Conservation (phyloP, 2,888 invertebrate genomes). For the Eilema griseolum region DNA sequence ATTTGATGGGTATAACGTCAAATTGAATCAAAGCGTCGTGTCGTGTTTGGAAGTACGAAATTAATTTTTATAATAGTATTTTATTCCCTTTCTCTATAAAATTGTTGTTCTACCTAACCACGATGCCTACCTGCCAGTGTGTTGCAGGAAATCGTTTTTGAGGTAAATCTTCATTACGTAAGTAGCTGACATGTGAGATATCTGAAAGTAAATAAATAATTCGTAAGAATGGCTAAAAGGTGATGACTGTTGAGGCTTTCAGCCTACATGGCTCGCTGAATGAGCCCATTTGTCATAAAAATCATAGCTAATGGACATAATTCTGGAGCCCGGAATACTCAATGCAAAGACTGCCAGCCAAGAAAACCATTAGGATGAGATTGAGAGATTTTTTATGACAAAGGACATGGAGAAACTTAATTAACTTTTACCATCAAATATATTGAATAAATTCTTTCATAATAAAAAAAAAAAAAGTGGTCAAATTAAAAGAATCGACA, state of each 20-base stretch:
- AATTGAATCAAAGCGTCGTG: neutral
- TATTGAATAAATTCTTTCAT: no score
- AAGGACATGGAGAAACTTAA: no score
- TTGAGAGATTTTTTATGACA: no score
- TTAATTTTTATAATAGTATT: neutral
- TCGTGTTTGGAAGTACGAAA: neutral
- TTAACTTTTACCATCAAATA: no score
- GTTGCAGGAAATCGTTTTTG: conserved; percentile 97
- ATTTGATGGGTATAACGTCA: no score
- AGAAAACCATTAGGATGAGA: no score
- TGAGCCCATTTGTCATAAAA: no score
- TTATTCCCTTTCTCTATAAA: neutral
- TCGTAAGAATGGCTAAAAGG: neutral
- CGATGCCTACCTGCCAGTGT: conserved; percentile 94
- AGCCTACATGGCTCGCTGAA: neutral
- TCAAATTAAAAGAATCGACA: no score
- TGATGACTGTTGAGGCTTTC: neutral
- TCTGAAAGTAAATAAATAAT: conserved; percentile 83
- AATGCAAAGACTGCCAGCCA: no score
- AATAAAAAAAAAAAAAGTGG: no score
- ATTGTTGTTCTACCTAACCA: neutral
- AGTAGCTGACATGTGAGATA: conserved; percentile 92
- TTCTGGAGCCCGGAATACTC: no score
- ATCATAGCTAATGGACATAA: no score
- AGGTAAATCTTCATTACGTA: conserved; percentile 95